phyloP scores from a whole-genome alignment of 2,113 vertebrate species.

The Eidolon helvum region DNA sequence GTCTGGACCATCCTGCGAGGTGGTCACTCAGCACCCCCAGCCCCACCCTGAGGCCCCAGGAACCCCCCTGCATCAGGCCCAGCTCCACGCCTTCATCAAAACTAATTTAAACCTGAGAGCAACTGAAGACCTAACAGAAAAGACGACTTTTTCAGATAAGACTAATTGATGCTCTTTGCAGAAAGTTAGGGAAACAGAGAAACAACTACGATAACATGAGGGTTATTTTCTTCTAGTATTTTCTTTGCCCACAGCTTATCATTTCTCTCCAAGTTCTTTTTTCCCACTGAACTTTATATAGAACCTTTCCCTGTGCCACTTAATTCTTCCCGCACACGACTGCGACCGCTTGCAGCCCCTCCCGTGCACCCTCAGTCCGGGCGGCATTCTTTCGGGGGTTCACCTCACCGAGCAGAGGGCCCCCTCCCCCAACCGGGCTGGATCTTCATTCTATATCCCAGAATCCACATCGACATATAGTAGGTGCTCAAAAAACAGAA shows the following conservation, averaged over 20 bases:
- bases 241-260: neutral
- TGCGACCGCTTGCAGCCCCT: neutral
- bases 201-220: neutral
- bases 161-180: neutral
- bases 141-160: neutral
- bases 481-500: neutral
- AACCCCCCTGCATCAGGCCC: neutral
- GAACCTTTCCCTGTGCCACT: neutral
- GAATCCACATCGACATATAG: neutral
- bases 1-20: rapidly evolving
- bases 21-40: rapidly evolving
- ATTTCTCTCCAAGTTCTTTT: neutral
- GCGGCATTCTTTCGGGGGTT: neutral
- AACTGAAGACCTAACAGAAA: neutral
- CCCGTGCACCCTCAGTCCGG: neutral
- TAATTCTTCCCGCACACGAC: neutral
- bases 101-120: neutral
- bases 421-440: neutral
- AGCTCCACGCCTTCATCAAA: neutral
- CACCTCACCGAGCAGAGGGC: neutral
- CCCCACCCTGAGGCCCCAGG: no score
- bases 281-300: neutral
- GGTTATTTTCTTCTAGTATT: constrained; percentile 11
- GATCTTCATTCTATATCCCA: neutral
- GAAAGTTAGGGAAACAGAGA: neutral